Base-by-base conservation (phyloP, 2,797 vertebrate genomes). In the Myiotriccus ornatus region DNA sequence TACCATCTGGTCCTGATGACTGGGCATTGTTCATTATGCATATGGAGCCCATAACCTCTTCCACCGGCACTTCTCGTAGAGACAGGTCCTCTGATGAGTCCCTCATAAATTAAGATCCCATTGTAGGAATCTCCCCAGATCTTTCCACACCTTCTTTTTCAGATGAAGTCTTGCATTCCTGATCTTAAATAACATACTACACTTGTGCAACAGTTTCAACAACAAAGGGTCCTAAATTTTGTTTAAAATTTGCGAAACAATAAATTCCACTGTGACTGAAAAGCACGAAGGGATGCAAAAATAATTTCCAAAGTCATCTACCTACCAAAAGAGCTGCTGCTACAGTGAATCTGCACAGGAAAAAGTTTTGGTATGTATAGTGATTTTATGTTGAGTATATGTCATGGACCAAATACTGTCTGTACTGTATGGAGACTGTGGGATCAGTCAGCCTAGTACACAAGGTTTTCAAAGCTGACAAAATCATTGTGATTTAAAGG, bases 11-110 rank as follows among this genome's bases (percentile, higher is more conserved):
- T 92, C 52, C 53, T 64, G 62, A 77, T 14, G 22, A 43, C 41
- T 83, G 85, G 71, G 71, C 65, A 49, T 81, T 89, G 68, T 71
- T 91, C 47, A 1, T 11, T 32, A 57, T 71, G 79, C 76, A 62
- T 87, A 91, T 87, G 94, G 89, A 94, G 84, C 60, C 87, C 82
- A 85, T 80, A 93, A 64, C 56, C 56, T 85, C 64, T 87, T 92
- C 76, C 79, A 93, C 84, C 8, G 0, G 59, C 84, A 35, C 71
- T 84, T 69, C 78, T 13, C 46, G 53, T 17, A 68, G 84, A 87
- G 60, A 85, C 89, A 91, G 82, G 82, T 94, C 89, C 65, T 91
- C 84, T 77, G 52, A 67, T 46, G 60, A 69, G n/a, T 49, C 91
- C 41, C 46, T 83, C 82, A 39, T 93, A 87, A 96, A 94, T 89